These are phyloP conservation scores for Pissodes strobi DNA, from an alignment of 1,140 invertebrate species.

Conservation along the genomic window DNA sequence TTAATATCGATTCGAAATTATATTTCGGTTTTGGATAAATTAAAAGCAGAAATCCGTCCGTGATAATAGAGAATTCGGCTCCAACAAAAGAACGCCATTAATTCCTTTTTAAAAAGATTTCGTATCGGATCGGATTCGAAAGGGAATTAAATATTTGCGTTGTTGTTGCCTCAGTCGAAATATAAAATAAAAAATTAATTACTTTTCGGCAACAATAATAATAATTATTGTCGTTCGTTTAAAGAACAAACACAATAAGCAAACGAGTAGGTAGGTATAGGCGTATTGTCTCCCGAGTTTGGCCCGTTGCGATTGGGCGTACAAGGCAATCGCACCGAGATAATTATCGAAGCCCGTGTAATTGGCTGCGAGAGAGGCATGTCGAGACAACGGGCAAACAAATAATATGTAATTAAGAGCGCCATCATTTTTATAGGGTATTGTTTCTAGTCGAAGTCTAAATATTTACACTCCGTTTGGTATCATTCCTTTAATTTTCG, in stretches of 20 bases:
- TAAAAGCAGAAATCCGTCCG: neutral
- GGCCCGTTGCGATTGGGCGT: neutral
- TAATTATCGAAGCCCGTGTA: constrained; percentile 20
- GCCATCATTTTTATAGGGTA: constrained; percentile 30
- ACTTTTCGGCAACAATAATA: too few species aligned
- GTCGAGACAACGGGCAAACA: constrained; percentile 29
- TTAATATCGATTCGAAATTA: constrained; percentile 35
- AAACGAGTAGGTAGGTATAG: too few species aligned
- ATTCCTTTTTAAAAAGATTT: too few species aligned
- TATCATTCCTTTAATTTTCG: constrained; percentile 22
- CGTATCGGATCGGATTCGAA: too few species aligned
- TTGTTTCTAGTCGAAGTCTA: constrained; percentile 27
- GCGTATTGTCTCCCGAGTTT: too few species aligned
- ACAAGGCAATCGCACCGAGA: constrained; percentile 22
- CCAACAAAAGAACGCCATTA: too few species aligned
- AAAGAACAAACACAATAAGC: too few species aligned
- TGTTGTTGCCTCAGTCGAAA: too few species aligned
- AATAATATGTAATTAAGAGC: constrained; percentile 33
- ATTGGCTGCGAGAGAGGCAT: constrained; percentile 14
- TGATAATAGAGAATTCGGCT: too few species aligned
- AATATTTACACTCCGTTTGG: constrained; percentile 28
- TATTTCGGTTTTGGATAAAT: constrained; percentile 16
- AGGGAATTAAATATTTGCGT: too few species aligned
- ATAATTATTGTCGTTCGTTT: too few species aligned
- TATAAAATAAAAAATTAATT: too few species aligned